Evolutionary conservation across 2,888 invertebrate genomes (phyloP).

Genomic region (Enchytraeus crypticus): DNA sequence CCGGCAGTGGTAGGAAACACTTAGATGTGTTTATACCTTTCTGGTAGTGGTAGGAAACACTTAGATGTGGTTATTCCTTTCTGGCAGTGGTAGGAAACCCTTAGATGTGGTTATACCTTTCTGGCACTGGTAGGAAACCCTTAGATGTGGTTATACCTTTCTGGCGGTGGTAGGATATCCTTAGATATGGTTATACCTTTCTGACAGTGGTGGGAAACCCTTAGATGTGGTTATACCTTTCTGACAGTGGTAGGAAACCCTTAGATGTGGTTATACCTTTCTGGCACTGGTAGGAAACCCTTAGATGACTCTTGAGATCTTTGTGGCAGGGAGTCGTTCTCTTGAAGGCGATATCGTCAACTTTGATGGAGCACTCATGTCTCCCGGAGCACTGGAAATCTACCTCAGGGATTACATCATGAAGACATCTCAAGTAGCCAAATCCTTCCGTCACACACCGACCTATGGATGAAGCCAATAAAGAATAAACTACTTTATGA

Average conservation of each 20-base stretch:
- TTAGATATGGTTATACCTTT: too few relatives aligned
- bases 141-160: too few relatives aligned
- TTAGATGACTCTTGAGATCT: slow-evolving; percentile 13
- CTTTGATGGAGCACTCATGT: slow-evolving; percentile 2
- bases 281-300: slow-evolving; percentile 8
- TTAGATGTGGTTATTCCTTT: too few relatives aligned
- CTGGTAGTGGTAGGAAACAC: neutral
- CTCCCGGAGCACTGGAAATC: slow-evolving; percentile 8
- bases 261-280: neutral
- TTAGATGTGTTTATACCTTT: neutral
- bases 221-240: too few relatives aligned
- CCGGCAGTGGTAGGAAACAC: too few relatives aligned
- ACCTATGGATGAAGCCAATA: neutral
- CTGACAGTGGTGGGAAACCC: too few relatives aligned
- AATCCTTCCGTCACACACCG: slow-evolving; percentile 7
- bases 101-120: too few relatives aligned
- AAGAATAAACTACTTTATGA: neutral
- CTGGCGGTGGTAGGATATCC: too few relatives aligned
- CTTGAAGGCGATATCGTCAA: slow-evolving; percentile 9
- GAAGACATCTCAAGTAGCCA: slow-evolving; percentile 11
- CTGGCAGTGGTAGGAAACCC: too few relatives aligned
- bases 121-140: too few relatives aligned
- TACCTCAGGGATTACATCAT: slow-evolving; percentile 12
- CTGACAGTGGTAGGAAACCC: too few relatives aligned
- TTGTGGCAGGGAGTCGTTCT: slow-evolving; percentile 4